Conservation (phyloP, 2,113 vertebrate genomes). For the Aptenodytes forsteri region DNA sequence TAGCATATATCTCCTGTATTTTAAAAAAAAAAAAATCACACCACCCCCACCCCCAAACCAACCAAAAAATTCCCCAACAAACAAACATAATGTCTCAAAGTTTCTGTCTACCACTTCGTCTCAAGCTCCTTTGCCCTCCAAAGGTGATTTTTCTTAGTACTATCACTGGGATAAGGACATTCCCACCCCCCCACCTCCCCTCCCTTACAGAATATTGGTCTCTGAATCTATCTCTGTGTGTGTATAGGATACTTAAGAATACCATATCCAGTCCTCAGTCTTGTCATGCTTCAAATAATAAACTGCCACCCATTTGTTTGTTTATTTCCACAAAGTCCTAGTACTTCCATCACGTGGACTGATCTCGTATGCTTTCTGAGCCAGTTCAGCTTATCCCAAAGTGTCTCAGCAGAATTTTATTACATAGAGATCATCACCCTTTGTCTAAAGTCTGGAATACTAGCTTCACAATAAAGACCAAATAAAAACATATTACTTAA, state of each 20-base stretch:
- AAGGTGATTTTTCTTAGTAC: not conserved
- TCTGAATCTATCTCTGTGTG: not conserved
- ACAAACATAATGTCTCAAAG: not conserved
- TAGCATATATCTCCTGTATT: not conserved
- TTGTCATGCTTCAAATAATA: not conserved
- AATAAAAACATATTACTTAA: not conserved
- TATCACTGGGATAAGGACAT: not conserved
- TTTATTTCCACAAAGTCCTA: not conserved
- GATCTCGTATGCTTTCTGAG: not conserved
- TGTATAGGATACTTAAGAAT: not conserved
- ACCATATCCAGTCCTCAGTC: not conserved
- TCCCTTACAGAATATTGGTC: not conserved
- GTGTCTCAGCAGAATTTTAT: not conserved
- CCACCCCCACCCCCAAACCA: not conserved
- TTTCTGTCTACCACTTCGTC: not conserved
- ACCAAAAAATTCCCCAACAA: not conserved
- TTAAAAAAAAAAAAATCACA: not conserved
- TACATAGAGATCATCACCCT: not conserved
- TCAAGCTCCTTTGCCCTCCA: not conserved
- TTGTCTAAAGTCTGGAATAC: not conserved
- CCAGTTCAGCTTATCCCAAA: not conserved
- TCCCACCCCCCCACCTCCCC: rapidly evolving
- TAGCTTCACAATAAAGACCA: not conserved
- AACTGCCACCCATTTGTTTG: not conserved
- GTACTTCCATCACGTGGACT: not conserved